A percentile compares a stretch with the other conserved stretches of the same genome.
phyloP scores from a whole-genome alignment of 2,888 invertebrate species.

The Dione juno region DNA sequence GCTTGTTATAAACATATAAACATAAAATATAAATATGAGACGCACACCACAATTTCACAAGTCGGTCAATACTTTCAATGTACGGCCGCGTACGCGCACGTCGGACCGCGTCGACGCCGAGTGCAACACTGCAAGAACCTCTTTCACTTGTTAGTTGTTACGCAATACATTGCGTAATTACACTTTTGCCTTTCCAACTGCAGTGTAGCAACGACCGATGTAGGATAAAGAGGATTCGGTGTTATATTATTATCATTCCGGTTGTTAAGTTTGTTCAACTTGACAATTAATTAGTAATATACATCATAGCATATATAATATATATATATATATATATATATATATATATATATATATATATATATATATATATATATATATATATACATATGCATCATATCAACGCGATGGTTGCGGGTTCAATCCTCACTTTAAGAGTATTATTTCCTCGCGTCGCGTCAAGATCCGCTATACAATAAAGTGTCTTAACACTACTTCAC shows the following conservation, averaged over 20 bases:
- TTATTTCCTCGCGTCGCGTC: no score
- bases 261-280: not conserved
- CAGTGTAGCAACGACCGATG: conserved; percentile 31
- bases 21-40: conserved; percentile 9
- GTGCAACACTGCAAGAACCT: conserved; percentile 67
- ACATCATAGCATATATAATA: no score
- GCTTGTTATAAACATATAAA: not conserved
- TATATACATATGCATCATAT: no score
- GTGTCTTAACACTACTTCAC: no score
- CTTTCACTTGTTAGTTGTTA: conserved; percentile 78
- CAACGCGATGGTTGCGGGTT: no score
- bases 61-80: conserved; percentile 17
- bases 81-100: conserved; percentile 50
- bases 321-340: no score
- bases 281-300: no score
- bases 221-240: conserved; percentile 17
- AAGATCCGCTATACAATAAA: no score
- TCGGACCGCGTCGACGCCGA: conserved; percentile 60
- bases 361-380: no score
- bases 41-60: conserved; percentile 38
- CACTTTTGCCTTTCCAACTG: conserved; percentile 73
- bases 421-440: no score
- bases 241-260: not conserved
- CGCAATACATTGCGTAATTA: conserved; percentile 72
- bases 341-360: no score